Evolutionary conservation across 2,888 invertebrate genomes (phyloP).

Genomic region (Megaustenia siamemsis): DNA sequence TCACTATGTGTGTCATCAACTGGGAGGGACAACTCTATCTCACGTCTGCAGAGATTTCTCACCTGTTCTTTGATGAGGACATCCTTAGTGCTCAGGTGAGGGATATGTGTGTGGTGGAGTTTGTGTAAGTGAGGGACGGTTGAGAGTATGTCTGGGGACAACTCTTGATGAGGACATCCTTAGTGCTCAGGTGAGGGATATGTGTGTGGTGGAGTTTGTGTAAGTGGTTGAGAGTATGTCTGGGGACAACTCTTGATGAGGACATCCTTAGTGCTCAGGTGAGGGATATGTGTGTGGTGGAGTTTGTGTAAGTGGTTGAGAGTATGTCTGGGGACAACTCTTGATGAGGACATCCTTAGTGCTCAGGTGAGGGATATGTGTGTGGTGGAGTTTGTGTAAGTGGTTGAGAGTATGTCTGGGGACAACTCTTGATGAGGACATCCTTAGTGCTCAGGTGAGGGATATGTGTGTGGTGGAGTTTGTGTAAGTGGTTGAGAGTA

Average conservation of each 20-base stretch:
- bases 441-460: too few relatives aligned
- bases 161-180: neutral
- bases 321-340: too few relatives aligned
- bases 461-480: too few relatives aligned
- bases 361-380: too few relatives aligned
- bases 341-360: too few relatives aligned
- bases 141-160: neutral
- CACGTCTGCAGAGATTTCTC: constrained; percentile 71
- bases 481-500: too few relatives aligned
- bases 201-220: neutral
- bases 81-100: constrained; percentile 72
- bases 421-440: too few relatives aligned
- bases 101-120: neutral
- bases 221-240: too few relatives aligned
- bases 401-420: too few relatives aligned
- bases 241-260: neutral
- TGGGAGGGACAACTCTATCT: constrained; percentile 66
- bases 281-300: neutral
- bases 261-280: neutral
- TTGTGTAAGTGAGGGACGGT: too few relatives aligned
- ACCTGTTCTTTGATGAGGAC: constrained; percentile 75
- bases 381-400: too few relatives aligned
- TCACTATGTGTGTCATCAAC: constrained; percentile 69
- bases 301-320: too few relatives aligned
- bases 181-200: neutral